These are phyloP conservation scores for Philonicus albiceps DNA, from an alignment of 2,888 invertebrate genomes.

Conservation along the genomic window DNA sequence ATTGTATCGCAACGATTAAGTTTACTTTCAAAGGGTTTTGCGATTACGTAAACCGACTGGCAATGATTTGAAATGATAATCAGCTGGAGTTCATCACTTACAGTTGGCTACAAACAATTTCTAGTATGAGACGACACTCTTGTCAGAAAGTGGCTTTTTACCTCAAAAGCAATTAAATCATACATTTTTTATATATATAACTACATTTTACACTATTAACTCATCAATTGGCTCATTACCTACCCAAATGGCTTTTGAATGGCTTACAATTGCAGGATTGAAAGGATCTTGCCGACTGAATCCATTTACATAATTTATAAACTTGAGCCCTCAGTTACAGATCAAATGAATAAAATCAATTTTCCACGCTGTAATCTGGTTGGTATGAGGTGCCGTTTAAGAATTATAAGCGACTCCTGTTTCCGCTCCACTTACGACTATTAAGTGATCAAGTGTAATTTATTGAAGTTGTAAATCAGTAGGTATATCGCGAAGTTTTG, in stretches of 20 bases:
- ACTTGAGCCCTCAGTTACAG: neutral
- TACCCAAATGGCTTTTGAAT: neutral
- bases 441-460: slow-evolving; percentile 22
- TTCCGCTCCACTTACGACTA: neutral
- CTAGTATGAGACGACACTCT: neutral
- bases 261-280: neutral
- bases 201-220: too few relatives aligned
- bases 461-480: neutral
- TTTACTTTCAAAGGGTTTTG: neutral
- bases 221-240: neutral
- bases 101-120: neutral
- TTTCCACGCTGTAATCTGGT: neutral
- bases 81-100: neutral
- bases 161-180: neutral
- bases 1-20: neutral
- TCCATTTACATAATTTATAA: neutral
- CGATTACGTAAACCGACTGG: neutral
- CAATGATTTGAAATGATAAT: neutral
- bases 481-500: neutral
- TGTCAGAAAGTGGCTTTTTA: neutral
- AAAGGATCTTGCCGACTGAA: neutral
- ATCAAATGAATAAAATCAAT: neutral
- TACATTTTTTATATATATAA: too few relatives aligned
- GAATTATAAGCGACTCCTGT: neutral
- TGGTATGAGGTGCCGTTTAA: neutral